Base-by-base conservation (phyloP, 2,888 invertebrate genomes). In the Drosophila mayaguana region DNA sequence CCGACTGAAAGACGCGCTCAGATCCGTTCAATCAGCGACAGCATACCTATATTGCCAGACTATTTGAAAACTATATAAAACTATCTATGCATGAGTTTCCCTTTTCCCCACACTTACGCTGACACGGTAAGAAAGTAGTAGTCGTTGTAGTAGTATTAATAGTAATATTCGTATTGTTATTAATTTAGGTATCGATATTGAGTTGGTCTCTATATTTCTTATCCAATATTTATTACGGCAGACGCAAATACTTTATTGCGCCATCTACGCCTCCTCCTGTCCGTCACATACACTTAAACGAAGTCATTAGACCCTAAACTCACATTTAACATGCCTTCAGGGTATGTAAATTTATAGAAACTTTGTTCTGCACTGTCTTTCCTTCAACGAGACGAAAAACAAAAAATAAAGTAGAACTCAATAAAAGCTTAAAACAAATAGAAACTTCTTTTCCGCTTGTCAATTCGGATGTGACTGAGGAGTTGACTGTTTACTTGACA, bases 371-470 rank as follows among this genome's bases (percentile, higher is more conserved):
- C 43, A 43, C 3, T 20, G 20, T 22, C 20, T 42, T 42, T 18
- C 32, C 1, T 11, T n/a, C 1, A 45, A 6, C 6, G 14, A 43
- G 7, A 45, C 6, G 20, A 22, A 22, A 20, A 20, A 22, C n/a
- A 7, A 12, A 22, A 25, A 7, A 12, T 22, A 45, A 22, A 22
- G 22, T 22, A 45, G 14, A 16, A 16, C 16, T n/a, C 25, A 46
- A 46, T 46, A 46, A 16, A n/a, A 9, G 16, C 16, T 16, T n/a
- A 9, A 46, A 46, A 9, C 16, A 46, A 25, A 46, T 25, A 46
- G 2, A 46, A 46, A 46, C 9, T 46, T 46, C 46, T 46, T 46
- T 46, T 46, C 46, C 46, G 46, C 9, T 46, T 46, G 25, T 46
- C 25, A 46, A 14, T 40, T 28, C 14, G 14, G 8, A 14, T 42